Evolutionary conservation across 92 coral and sea anemone genomes (phyloP).

Genomic region (Porites divaricata): DNA sequence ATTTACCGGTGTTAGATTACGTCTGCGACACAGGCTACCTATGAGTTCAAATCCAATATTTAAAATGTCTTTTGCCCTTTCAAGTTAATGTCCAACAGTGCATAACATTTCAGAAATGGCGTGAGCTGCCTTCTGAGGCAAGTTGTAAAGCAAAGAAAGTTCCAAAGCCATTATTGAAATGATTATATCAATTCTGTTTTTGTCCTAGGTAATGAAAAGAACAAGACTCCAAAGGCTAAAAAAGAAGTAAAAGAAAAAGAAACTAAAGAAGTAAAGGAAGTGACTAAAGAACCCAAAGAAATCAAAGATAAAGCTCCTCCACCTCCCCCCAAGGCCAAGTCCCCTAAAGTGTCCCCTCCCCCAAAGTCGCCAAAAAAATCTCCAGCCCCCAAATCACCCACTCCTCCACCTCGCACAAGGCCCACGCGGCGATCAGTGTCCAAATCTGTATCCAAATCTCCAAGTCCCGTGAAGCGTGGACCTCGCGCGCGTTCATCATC

Average conservation of each 20-base stretch:
- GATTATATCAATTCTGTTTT: neutral
- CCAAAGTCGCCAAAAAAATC: conserved; percentile 60
- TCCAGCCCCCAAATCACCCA: conserved; percentile 64
- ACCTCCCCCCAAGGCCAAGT: conserved; percentile 42
- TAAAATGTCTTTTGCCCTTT: too few relatives aligned
- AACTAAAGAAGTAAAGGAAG: conserved; percentile 74
- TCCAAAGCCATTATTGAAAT: neutral
- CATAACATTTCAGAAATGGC: too few relatives aligned
- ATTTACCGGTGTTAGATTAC: too few relatives aligned
- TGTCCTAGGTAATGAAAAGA: conserved; percentile 40
- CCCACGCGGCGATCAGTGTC: conserved; percentile 84
- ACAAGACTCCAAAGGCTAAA: conserved; percentile 52
- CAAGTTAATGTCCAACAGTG: too few relatives aligned
- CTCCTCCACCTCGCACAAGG: conserved; percentile 72
- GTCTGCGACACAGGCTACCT: too few relatives aligned
- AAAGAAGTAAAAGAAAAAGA: conserved; percentile 66
- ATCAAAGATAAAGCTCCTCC: conserved; percentile 79
- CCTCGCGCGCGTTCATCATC: conserved; percentile 89
- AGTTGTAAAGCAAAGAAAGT: neutral
- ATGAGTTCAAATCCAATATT: too few relatives aligned
- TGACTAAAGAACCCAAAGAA: conserved; percentile 78
- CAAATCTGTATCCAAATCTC: conserved; percentile 79
- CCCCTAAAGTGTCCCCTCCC: conserved; percentile 67
- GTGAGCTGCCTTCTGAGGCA: too few relatives aligned
- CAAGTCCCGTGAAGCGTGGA: conserved; percentile 68